Evolutionary conservation across 2,113 vertebrate genomes (phyloP).

Genomic region (Pipa parva): DNA sequence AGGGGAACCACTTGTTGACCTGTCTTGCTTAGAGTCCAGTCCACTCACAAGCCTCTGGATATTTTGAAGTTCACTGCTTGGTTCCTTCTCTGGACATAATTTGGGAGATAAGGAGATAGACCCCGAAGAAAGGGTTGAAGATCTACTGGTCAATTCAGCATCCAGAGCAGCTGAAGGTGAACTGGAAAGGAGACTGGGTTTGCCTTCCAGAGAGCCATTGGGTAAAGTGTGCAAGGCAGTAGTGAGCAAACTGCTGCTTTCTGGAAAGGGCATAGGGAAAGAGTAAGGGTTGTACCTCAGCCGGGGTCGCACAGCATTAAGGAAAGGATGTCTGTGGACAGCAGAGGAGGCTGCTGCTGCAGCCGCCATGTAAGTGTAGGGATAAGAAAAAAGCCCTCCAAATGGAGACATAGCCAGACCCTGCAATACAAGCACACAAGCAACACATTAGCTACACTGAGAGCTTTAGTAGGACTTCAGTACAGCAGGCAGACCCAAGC

Average conservation of each 20-base stretch:
- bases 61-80: conserved; percentile 87
- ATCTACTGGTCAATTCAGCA: conserved; percentile 89
- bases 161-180: conserved; percentile 80
- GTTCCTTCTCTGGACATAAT: conserved; percentile 80
- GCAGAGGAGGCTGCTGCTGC: conserved; percentile 79
- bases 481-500: too few species aligned
- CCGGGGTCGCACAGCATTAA: conserved; percentile 84
- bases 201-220: conserved; percentile 61
- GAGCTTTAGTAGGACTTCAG: too few species aligned
- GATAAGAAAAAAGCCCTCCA: conserved; percentile 88
- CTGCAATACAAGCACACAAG: conserved; percentile 56
- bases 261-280: conserved; percentile 79
- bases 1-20: conserved; percentile 83
- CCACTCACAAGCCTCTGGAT: conserved; percentile 96
- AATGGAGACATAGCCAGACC: conserved; percentile 94
- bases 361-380: conserved; percentile 94
- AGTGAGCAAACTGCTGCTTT: conserved; percentile 78
- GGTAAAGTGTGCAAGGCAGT: conserved; percentile 72
- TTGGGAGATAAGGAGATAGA: conserved; percentile 86
- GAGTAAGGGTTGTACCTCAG: conserved; percentile 95
- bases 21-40: conserved; percentile 85
- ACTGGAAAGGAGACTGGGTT: conserved; percentile 70
- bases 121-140: conserved; percentile 80
- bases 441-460: too few species aligned
- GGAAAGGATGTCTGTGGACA: conserved; percentile 87